Conservation (phyloP, 2,113 vertebrate species). For the Chloroceryle aenea region DNA sequence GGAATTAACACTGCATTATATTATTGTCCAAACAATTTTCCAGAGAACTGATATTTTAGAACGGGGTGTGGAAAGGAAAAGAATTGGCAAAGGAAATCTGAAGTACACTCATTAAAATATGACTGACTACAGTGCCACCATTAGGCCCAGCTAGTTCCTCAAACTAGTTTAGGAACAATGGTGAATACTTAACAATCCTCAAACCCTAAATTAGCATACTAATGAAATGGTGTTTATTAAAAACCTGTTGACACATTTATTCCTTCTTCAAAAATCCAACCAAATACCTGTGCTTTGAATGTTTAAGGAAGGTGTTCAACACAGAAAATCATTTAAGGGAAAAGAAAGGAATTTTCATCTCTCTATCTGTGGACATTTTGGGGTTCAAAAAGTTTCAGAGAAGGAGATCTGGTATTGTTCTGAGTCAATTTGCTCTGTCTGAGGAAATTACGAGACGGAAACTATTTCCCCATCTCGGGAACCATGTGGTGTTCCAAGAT, state of each 20-base stretch:
- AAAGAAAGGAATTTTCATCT: background rate
- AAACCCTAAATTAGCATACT: background rate
- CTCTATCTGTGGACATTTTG: background rate
- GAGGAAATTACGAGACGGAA: conserved; percentile 93
- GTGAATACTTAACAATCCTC: background rate
- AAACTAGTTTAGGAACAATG: background rate
- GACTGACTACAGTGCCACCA: background rate
- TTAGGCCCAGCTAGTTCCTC: background rate
- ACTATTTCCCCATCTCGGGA: conserved; percentile 85
- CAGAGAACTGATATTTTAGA: conserved; percentile 18
- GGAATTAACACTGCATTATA: background rate
- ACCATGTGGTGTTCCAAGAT: conserved; percentile 91
- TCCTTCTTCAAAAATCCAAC: background rate
- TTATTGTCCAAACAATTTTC: background rate
- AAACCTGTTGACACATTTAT: background rate
- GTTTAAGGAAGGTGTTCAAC: background rate
- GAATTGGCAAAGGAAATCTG: background rate
- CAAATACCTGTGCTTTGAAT: background rate
- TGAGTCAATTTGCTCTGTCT: conserved; percentile 71
- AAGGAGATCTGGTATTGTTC: conserved; percentile 67
- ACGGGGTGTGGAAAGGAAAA: conserved; percentile 40
- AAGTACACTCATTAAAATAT: background rate
- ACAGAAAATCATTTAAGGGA: background rate
- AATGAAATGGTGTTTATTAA: background rate
- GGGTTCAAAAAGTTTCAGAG: conserved; percentile 7